Evolutionary conservation across 2,888 invertebrate genomes (phyloP).

Genomic region (Protonemura montana): DNA sequence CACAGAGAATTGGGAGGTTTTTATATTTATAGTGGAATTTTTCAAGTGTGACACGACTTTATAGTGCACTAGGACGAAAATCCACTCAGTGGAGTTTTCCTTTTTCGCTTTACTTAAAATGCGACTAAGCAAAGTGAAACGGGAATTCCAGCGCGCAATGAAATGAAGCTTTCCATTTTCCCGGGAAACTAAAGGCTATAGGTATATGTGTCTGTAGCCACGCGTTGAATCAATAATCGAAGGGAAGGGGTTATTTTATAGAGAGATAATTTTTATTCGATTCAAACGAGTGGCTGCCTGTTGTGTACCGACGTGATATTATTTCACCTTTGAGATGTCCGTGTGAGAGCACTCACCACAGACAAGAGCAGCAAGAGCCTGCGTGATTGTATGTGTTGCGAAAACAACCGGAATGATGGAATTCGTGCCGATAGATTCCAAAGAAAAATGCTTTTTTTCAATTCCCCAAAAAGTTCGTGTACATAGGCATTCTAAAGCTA

Average conservation of each 20-base stretch:
- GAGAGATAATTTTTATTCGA: constrained; percentile 1
- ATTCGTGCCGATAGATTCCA: neutral
- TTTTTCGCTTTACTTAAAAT: neutral
- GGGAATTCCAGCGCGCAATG: neutral
- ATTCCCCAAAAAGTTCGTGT: too few species aligned
- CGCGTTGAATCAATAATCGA: neutral
- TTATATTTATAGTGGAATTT: neutral
- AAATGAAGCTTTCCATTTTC: neutral
- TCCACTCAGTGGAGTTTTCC: neutral
- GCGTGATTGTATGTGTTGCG: neutral
- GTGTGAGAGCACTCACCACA: neutral
- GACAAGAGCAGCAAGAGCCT: neutral
- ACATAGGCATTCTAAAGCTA: neutral
- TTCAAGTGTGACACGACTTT: neutral
- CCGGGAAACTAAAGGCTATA: neutral
- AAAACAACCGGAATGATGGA: too few species aligned
- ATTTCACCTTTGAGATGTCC: neutral
- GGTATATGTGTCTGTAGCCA: neutral
- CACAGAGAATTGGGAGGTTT: neutral
- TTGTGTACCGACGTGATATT: neutral
- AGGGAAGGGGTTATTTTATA: neutral
- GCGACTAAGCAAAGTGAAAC: neutral
- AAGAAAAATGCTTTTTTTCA: neutral
- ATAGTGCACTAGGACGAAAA: neutral
- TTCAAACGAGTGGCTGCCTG: neutral